Evolutionary conservation across 2,113 vertebrate species (phyloP).

Genomic region (Anser cygnoides): DNA sequence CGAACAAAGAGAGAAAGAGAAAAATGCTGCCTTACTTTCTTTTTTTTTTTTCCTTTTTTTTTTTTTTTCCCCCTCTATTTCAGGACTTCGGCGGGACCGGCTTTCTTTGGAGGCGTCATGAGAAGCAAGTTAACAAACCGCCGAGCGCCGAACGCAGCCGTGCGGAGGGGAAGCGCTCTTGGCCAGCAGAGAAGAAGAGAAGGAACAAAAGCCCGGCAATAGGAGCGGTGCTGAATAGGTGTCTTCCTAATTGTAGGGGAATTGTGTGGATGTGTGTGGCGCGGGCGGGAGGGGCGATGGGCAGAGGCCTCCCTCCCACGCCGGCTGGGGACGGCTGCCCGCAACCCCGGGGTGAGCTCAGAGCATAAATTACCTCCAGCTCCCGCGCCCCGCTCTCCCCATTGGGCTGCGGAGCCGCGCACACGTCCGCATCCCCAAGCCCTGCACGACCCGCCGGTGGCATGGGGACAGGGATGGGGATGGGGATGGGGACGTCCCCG

Average conservation of each 20-base stretch:
- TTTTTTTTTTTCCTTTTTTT: background rate
- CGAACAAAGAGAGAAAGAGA: constrained; percentile 65
- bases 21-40: constrained; percentile 32
- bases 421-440: background rate
- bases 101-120: background rate
- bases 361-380: constrained; percentile 44
- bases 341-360: constrained; percentile 61
- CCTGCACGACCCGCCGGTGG: no score
- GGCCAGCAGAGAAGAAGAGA: constrained; percentile 25
- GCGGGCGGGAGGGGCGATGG: constrained; percentile 50
- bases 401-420: background rate
- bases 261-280: constrained; percentile 17
- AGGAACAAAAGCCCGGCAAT: constrained; percentile 61
- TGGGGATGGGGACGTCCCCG: no score
- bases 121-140: background rate
- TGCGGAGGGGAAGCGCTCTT: background rate
- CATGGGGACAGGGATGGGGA: no score
- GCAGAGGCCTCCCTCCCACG: constrained; percentile 52
- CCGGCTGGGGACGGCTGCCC: constrained; percentile 45
- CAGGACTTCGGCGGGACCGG: constrained; percentile 21
- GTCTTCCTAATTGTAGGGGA: constrained; percentile 49
- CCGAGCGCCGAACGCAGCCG: background rate
- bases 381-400: background rate
- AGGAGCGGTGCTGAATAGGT: constrained; percentile 48
- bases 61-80: background rate